These are phyloP conservation scores for Drosophila neutralis DNA, from an alignment of 2,888 invertebrate genomes.

Conservation along the genomic window DNA sequence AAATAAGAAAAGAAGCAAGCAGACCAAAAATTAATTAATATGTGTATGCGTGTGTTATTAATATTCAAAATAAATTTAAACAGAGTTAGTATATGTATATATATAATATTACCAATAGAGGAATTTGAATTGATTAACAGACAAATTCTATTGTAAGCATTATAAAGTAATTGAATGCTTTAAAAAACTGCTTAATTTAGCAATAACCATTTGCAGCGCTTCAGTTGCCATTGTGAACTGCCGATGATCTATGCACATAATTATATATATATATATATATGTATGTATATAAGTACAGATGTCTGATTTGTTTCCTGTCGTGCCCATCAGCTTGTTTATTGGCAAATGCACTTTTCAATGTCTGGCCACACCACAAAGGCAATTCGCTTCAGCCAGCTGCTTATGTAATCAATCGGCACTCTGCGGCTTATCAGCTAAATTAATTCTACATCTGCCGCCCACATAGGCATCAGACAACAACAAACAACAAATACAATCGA, in stretches of 20 bases:
- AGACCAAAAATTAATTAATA: not conserved
- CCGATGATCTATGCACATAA: slow-evolving; percentile 10
- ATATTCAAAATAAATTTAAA: not conserved
- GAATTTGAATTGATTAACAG: not conserved
- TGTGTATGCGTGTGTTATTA: not conserved
- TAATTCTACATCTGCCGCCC: slow-evolving; percentile 73
- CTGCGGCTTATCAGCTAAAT: slow-evolving; percentile 71
- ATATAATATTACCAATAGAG: not conserved
- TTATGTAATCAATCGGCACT: slow-evolving; percentile 59
- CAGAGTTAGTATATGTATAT: not conserved
- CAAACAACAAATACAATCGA: slow-evolving; percentile 46
- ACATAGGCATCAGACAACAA: slow-evolving; percentile 22
- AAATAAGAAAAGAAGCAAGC: not conserved
- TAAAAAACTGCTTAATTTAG: not conserved
- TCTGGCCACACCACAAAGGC: slow-evolving; percentile 31
- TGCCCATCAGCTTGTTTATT: slow-evolving; percentile 71
- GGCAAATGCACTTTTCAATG: slow-evolving; percentile 57
- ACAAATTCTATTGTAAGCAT: not conserved
- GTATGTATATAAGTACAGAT: slow-evolving; percentile 24
- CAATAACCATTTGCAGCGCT: slow-evolving; percentile 34
- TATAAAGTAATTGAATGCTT: not conserved
- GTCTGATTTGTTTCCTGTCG: slow-evolving; percentile 82
- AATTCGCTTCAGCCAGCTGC: slow-evolving; percentile 13
- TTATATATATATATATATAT: slow-evolving; percentile 4
- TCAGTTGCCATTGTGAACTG: slow-evolving; percentile 49